These are phyloP conservation scores for Microtus pennsylvanicus DNA, from an alignment of 2,113 vertebrate species.

Conservation along the genomic window DNA sequence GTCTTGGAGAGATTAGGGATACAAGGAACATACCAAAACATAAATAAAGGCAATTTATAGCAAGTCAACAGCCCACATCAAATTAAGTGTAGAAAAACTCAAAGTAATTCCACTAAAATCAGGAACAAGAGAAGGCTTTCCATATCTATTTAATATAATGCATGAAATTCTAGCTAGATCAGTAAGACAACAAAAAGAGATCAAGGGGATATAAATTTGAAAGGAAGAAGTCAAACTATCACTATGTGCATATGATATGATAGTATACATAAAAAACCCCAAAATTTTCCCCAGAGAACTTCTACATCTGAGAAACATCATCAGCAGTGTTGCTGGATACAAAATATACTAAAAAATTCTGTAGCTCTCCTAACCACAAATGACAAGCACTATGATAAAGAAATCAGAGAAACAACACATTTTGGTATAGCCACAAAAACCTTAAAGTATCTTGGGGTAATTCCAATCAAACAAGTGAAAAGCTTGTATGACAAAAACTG, in stretches of 20 bases:
- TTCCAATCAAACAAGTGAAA: neutral
- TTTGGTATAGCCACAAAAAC: neutral
- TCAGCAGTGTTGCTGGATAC: neutral
- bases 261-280: neutral
- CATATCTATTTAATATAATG: neutral
- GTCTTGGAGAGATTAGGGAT: neutral
- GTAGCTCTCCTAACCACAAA: neutral
- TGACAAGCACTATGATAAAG: neutral
- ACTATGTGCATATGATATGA: neutral
- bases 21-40: neutral
- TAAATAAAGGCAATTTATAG: neutral
- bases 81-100: neutral
- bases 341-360: neutral
- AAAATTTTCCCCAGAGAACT: neutral
- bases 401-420: neutral
- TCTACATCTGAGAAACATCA: neutral
- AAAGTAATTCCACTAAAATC: neutral
- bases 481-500: neutral
- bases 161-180: neutral
- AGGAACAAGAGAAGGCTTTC: neutral
- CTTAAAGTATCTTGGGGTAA: neutral
- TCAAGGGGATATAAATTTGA: neutral
- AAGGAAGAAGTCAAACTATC: neutral
- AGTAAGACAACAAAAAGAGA: neutral
- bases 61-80: neutral